Percentiles rank a stretch among this genome's conserved stretches.
Conservation (phyloP, 2,113 vertebrate genomes). For the Corythoichthys haematopterus region DNA sequence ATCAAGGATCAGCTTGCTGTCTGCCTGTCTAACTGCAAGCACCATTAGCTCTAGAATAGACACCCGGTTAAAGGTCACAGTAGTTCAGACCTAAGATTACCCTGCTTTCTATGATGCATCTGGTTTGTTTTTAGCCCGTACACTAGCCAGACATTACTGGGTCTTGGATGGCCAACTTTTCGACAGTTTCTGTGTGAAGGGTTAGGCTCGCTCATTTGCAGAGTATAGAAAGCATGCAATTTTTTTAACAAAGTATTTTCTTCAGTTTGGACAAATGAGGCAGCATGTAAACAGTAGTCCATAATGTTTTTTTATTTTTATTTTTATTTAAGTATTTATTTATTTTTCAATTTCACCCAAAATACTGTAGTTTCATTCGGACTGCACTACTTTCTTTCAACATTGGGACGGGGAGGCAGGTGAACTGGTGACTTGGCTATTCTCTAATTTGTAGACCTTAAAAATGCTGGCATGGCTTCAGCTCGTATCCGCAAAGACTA, state of each 20-base stretch:
- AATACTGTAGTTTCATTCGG: neutral
- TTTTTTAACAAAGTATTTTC: neutral
- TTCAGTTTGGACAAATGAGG: neutral
- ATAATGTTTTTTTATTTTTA: neutral
- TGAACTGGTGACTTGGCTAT: neutral
- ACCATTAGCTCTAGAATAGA: slow-evolving; percentile 15
- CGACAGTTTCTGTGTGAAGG: neutral
- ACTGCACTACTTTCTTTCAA: neutral
- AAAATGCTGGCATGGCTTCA: neutral
- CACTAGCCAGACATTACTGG: neutral
- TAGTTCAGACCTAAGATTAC: neutral
- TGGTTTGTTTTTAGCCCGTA: slow-evolving; percentile 11
- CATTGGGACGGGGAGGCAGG: neutral
- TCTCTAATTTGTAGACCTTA: neutral
- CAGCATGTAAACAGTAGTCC: neutral
- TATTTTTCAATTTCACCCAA: neutral
- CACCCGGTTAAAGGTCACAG: slow-evolving; percentile 5
- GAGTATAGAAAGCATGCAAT: neutral
- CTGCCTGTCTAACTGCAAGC: slow-evolving; percentile 8
- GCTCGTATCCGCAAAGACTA: neutral
- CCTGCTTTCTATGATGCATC: neutral
- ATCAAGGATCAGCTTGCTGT: slow-evolving; percentile 4
- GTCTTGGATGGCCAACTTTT: neutral
- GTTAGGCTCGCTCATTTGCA: neutral
- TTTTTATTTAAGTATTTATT: neutral